Evolutionary conservation across 2,888 invertebrate genomes (phyloP).

Genomic region (Boloria selene): DNA sequence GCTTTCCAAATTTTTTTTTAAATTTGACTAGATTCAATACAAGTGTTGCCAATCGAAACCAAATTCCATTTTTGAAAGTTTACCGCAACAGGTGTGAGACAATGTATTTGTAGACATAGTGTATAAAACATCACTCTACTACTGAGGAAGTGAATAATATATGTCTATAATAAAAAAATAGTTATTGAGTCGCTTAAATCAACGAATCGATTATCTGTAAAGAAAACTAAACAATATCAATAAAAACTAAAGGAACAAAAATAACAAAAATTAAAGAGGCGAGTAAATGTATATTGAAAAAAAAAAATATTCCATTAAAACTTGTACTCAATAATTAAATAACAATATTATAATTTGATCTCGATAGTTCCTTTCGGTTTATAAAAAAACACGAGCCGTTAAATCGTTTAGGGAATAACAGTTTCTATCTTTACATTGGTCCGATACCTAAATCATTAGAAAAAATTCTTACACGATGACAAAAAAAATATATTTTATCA

Average conservation of each 20-base stretch:
- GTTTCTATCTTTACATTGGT: conserved; percentile 72
- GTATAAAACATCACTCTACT: conserved; percentile 57
- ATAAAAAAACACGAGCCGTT: conserved; percentile 69
- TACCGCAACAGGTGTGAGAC: conserved; percentile 28
- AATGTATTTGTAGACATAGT: conserved; percentile 29
- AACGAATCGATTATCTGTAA: conserved; percentile 62
- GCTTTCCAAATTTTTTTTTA: conserved; percentile 56
- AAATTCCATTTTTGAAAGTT: conserved; percentile 52
- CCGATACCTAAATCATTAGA: conserved; percentile 61
- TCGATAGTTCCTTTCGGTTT: conserved; percentile 66
- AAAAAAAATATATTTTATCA: conserved; percentile 48
- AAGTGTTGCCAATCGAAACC: conserved; percentile 71
- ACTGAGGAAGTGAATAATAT: conserved; percentile 74
- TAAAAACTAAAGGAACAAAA: conserved; percentile 81
- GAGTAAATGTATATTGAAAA: conserved; percentile 76
- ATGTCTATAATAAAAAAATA: conserved; percentile 64
- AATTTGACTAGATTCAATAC: conserved; percentile 82
- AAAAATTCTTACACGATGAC: conserved; percentile 50
- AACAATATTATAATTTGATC: conserved; percentile 82
- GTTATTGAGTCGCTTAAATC: conserved; percentile 61
- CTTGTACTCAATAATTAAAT: conserved; percentile 82
- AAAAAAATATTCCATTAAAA: conserved; percentile 75
- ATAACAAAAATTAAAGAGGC: conserved; percentile 73
- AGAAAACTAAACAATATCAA: conserved; percentile 76
- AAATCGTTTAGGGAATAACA: conserved; percentile 51